Base-by-base conservation (phyloP, 2,797 vertebrate genomes). In the Crenichthys baileyi region DNA sequence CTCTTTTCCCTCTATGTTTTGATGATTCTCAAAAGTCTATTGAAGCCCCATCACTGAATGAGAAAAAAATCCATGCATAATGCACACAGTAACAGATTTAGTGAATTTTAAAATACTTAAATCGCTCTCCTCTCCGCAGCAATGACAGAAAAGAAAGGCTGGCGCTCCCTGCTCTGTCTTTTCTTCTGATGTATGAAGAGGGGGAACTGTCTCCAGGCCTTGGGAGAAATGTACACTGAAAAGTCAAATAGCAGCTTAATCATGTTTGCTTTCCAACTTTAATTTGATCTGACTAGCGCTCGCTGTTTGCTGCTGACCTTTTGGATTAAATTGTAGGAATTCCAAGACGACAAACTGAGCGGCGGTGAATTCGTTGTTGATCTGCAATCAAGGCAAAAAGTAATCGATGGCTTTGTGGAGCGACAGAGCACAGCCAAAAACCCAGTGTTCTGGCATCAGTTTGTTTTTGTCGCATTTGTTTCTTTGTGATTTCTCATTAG, bases 81-180 rank as follows among this genome's bases (percentile, higher is more conserved):
- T 93, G 86, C 87, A 91, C 89, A 86, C 39, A 18, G 84, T 76
- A 80, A 83, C 73, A 86, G 88, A 91, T 92, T 91, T 84, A 41
- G 79, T 82, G 83, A 81, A 89, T 89, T 91, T 91, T 74, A 88
- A 88, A 91, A 77, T 79, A 77, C 72, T 44, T 53, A 83, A 82
- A 85, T 85, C 78, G 78, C 85, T 86, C 72, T 46, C 39, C 31
- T 6, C 76, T 87, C 76, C 73, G 82, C 24, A 88, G 81, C 81
- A 87, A 82, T 48, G 85, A 85, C 78, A 79, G 76, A 75, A 70
- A 88, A 84, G 78, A 88, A 87, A 89, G 67, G 75, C 83, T 74
- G 55, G 72, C 53, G 46, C 79, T 85, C 79, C 76, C 79, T 80
- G 81, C 76, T 78, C 91, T 90, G 85, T 90, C 82, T 83, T 53